Conservation (phyloP, 2,888 invertebrate genomes). For the Euproctis similis region DNA sequence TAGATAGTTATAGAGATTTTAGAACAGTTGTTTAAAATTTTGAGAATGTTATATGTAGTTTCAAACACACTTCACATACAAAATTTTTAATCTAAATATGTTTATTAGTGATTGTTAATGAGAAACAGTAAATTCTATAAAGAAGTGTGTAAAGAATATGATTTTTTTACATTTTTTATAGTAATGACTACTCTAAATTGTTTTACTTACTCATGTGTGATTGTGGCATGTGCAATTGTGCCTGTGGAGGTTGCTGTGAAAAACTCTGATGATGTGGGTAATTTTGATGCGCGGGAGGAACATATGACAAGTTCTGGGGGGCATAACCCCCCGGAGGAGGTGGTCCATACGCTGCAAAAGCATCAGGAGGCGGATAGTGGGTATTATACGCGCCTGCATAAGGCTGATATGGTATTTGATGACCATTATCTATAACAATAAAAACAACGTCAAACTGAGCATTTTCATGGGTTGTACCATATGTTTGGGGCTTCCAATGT, state of each 20-base stretch:
- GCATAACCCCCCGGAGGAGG: constrained; percentile 68
- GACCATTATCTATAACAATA: constrained; percentile 66
- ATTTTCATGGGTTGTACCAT: constrained; percentile 11
- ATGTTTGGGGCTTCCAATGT: constrained; percentile 4
- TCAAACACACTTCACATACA: no score
- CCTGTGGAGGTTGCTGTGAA: constrained; percentile 61
- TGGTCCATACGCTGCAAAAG: constrained; percentile 67
- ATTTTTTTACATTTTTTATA: constrained; percentile 14
- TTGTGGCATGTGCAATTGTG: constrained; percentile 65
- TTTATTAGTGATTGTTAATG: no score
- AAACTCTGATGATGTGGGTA: constrained; percentile 70
- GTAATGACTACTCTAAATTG: no score
- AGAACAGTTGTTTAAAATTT: no score
- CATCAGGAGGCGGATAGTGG: constrained; percentile 70
- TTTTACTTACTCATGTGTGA: constrained; percentile 69
- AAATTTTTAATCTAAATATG: no score
- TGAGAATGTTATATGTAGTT: no score
- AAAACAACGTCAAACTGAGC: constrained; percentile 6
- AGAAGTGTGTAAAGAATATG: constrained; percentile 7
- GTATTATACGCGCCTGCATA: constrained; percentile 70
- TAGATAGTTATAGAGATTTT: no score
- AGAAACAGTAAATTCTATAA: no score
- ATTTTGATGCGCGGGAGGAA: constrained; percentile 70
- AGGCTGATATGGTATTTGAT: constrained; percentile 70
- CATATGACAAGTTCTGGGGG: constrained; percentile 67